Conservation (phyloP, 2,888 invertebrate species). For the Aquatica leii region DNA sequence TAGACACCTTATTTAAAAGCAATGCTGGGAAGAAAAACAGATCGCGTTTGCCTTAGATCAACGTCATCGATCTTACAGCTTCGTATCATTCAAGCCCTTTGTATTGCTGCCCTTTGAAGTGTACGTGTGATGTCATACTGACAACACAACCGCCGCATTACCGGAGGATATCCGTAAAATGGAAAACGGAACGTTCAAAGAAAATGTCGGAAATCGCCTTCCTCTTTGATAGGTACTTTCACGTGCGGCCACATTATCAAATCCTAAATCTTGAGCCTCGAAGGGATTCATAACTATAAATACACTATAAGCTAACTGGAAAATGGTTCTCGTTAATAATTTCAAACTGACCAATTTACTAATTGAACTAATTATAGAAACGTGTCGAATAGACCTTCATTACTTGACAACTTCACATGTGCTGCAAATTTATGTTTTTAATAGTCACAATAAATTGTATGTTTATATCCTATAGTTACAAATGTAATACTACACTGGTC, state of each 20-base stretch:
- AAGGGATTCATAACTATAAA: conserved; percentile 9
- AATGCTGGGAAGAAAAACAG: conserved; percentile 41
- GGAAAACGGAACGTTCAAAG: conserved; percentile 43
- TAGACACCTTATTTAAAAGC: conserved; percentile 26
- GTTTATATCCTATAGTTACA: conserved; percentile 56
- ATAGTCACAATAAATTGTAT: conserved; percentile 59
- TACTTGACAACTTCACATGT: conserved; percentile 60
- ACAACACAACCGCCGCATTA: conserved; percentile 45
- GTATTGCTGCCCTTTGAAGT: conserved; percentile 45
- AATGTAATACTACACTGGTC: conserved; percentile 53
- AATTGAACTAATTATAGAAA: conserved; percentile 61
- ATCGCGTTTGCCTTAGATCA: conserved; percentile 38
- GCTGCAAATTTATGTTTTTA: conserved; percentile 60
- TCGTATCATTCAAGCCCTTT: conserved; percentile 50
- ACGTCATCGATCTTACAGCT: conserved; percentile 39
- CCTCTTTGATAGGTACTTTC: conserved; percentile 30
- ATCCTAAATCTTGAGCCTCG: conserved; percentile 5
- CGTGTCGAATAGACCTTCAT: conserved; percentile 58
- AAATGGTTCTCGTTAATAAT: conserved; percentile 40
- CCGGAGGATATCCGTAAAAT: conserved; percentile 45
- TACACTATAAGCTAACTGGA: conserved; percentile 12
- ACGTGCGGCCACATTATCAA: conserved; percentile 21
- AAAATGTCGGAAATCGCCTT: conserved; percentile 44
- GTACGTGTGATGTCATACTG: conserved; percentile 44
- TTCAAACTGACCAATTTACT: conserved; percentile 55